Conservation (phyloP, 2,888 invertebrate genomes). For the Bedellia somnulentella region DNA sequence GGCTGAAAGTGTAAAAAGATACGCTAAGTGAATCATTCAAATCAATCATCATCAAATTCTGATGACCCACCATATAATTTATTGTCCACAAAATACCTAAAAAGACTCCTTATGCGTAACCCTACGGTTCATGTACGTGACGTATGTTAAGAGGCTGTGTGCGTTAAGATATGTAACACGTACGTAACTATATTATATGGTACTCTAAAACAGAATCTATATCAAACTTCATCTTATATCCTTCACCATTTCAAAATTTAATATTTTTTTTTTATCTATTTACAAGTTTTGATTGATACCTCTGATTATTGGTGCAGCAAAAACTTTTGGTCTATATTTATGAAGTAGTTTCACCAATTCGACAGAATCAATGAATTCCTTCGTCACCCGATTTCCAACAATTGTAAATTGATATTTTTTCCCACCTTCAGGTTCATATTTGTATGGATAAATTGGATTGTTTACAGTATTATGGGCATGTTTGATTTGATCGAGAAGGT, state of each 20-base stretch:
- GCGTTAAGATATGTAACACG: no score
- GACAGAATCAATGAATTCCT: slow-evolving; percentile 34
- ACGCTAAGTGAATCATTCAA: no score
- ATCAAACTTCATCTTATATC: background rate
- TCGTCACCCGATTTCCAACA: slow-evolving; percentile 31
- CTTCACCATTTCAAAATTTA: background rate
- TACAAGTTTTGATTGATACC: no score
- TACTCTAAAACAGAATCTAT: background rate
- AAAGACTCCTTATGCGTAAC: no score
- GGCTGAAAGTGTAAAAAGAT: no score
- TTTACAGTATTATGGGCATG: slow-evolving; percentile 33
- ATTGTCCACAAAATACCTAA: no score
- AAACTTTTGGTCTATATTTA: slow-evolving; percentile 27
- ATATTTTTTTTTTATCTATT: no score
- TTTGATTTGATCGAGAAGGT: slow-evolving; percentile 20
- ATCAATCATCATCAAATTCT: no score
- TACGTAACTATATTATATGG: no score
- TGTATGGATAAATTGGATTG: slow-evolving; percentile 27
- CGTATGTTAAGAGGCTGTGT: no score
- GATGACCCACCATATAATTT: no score
- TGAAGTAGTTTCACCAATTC: slow-evolving; percentile 30
- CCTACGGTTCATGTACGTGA: no score
- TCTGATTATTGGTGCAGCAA: slow-evolving; percentile 30
- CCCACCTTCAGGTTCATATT: slow-evolving; percentile 12
- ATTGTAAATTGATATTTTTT: slow-evolving; percentile 24